Conservation (phyloP, 2,888 invertebrate genomes). For the Phragmatobia fuliginosa region DNA sequence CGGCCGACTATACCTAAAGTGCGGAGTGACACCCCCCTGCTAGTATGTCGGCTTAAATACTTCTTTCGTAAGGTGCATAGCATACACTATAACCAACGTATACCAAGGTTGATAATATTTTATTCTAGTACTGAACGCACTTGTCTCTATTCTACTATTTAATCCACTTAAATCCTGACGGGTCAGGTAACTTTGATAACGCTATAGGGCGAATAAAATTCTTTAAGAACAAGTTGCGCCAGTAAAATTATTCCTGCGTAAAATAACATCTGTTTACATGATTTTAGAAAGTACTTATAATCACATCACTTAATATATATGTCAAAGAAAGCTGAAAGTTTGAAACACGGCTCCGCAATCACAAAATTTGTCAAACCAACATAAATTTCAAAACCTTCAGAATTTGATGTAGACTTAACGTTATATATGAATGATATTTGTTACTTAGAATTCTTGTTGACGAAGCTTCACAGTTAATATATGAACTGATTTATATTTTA, state of each 20-base stretch:
- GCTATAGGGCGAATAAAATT: too few species aligned
- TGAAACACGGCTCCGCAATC: constrained; percentile 20
- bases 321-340: constrained; percentile 26
- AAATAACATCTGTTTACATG: constrained; percentile 20
- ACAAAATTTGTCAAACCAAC: constrained; percentile 49
- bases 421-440: constrained; percentile 12
- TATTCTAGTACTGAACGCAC: too few species aligned
- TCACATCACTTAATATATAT: constrained; percentile 12
- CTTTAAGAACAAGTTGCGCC: too few species aligned
- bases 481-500: constrained; percentile 11
- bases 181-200: too few species aligned
- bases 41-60: too few species aligned
- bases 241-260: constrained; percentile 9
- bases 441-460: constrained; percentile 7
- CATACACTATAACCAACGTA: too few species aligned
- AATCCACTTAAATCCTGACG: too few species aligned
- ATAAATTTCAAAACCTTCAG: constrained; percentile 47
- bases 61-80: too few species aligned
- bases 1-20: too few species aligned
- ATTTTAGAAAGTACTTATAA: constrained; percentile 17
- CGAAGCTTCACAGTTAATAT: constrained; percentile 1
- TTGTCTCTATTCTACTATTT: too few species aligned
- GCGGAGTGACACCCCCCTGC: too few species aligned
- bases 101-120: too few species aligned
- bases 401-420: constrained; percentile 26